Percentiles rank a stretch among this genome's conserved stretches.
phyloP scores from a whole-genome alignment of 2,797 vertebrate genomes.

The Peromyscus melanophrys region DNA sequence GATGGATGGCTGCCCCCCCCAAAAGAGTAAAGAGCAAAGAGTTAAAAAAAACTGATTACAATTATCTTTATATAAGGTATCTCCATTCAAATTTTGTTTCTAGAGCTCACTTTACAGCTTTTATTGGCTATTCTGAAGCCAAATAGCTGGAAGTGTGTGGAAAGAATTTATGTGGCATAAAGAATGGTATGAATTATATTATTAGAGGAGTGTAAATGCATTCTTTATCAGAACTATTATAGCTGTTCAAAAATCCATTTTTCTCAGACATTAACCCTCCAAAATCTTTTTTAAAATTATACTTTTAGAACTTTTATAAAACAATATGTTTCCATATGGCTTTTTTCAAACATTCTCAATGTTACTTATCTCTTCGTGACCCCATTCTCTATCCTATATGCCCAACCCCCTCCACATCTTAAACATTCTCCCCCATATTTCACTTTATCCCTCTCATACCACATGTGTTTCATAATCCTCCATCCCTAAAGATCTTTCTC shows the following conservation, averaged over 20 bases:
- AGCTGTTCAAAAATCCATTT: conserved; percentile 71
- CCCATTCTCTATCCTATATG: not conserved
- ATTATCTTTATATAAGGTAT: not conserved
- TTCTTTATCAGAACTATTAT: conserved; percentile 70
- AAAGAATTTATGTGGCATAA: conserved; percentile 78
- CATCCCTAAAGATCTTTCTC: not conserved
- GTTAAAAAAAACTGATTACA: not conserved
- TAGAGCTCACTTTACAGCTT: conserved; percentile 54
- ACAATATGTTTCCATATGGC: not conserved
- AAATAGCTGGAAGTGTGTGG: conserved; percentile 56
- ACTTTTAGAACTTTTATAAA: not conserved
- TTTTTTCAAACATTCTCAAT: not conserved
- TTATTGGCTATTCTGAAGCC: conserved; percentile 55
- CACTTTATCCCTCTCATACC: not conserved
- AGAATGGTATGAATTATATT: conserved; percentile 62
- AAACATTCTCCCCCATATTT: not conserved
- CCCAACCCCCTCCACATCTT: no score
- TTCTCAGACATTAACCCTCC: conserved; percentile 68
- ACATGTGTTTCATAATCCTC: not conserved
- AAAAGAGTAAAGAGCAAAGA: not conserved
- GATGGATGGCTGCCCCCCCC: not conserved
- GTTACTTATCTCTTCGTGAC: not conserved
- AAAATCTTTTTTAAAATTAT: not conserved
- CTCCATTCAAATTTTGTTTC: not conserved
- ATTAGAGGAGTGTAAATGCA: conserved; percentile 77